phyloP scores from a whole-genome alignment of 2,797 vertebrate genomes.

The Artibeus lituratus region DNA sequence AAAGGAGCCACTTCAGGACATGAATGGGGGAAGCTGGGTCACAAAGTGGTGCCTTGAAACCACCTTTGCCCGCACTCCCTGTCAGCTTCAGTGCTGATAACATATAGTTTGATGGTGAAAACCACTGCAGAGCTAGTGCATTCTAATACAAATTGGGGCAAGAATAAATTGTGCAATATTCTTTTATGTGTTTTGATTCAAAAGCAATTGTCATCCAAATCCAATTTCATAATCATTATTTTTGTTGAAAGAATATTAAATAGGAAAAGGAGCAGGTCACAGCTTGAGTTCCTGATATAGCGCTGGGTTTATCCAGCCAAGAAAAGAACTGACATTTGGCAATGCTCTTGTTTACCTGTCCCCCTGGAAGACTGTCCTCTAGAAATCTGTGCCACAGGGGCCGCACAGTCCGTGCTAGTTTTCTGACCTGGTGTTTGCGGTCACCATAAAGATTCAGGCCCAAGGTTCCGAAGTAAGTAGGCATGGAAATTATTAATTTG shows the following conservation, averaged over 20 bases:
- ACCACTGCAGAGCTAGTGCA: neutral
- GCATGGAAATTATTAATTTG: neutral
- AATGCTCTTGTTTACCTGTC: conserved; percentile 29
- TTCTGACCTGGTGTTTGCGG: neutral
- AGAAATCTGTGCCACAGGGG: neutral
- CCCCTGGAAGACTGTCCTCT: neutral
- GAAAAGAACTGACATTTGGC: conserved; percentile 14
- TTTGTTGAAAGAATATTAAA: conserved; percentile 57
- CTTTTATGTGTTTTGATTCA: conserved; percentile 54
- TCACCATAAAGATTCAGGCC: neutral
- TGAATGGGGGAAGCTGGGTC: neutral
- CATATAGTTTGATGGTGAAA: conserved; percentile 38
- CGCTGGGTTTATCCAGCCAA: neutral
- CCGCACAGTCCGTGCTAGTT: neutral
- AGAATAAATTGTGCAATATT: conserved; percentile 27
- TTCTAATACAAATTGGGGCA: conserved; percentile 65
- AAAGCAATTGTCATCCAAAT: conserved; percentile 67
- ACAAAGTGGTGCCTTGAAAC: neutral
- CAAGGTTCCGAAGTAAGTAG: neutral
- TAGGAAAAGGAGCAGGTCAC: conserved; percentile 27
- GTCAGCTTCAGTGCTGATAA: neutral
- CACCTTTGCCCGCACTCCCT: neutral
- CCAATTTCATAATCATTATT: conserved; percentile 71
- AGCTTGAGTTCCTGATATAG: conserved; percentile 67
- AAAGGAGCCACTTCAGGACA: neutral